These are phyloP conservation scores for Drosophila bunnanda DNA, from an alignment of 2,888 invertebrate species.

Conservation along the genomic window DNA sequence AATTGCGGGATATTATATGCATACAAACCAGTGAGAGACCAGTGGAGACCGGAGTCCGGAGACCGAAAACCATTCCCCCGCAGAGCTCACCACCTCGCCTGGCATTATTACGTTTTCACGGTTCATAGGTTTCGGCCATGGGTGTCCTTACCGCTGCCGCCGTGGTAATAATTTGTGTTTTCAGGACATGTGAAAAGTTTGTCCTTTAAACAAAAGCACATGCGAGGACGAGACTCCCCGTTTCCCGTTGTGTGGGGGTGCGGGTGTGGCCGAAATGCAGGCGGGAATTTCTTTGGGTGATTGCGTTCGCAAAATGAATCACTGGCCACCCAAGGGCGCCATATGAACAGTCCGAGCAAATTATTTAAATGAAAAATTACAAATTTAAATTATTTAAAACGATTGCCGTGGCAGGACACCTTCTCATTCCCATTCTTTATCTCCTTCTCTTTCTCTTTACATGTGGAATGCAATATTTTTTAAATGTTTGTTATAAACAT, in stretches of 20 bases:
- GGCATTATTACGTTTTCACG: slow-evolving; percentile 74
- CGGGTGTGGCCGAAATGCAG: slow-evolving; percentile 7
- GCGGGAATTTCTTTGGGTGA: slow-evolving; percentile 11
- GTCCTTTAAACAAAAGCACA: slow-evolving; percentile 66
- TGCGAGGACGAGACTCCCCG: slow-evolving; percentile 18
- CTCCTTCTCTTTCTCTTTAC: slow-evolving; percentile 33
- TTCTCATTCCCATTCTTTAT: slow-evolving; percentile 19
- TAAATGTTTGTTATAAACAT: slow-evolving; percentile 62
- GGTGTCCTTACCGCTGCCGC: slow-evolving; percentile 46
- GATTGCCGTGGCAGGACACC: slow-evolving; percentile 31
- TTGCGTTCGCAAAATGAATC: slow-evolving; percentile 31
- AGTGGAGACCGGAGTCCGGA: slow-evolving; percentile 18
- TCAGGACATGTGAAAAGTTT: slow-evolving; percentile 70
- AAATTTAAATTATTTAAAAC: slow-evolving; percentile 48
- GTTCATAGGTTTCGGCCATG: slow-evolving; percentile 74
- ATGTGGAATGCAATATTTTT: slow-evolving; percentile 39
- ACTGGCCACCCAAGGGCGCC: slow-evolving; percentile 17
- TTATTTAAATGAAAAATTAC: slow-evolving; percentile 65
- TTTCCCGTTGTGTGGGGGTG: background rate
- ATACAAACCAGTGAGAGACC: slow-evolving; percentile 41
- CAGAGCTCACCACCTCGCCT: slow-evolving; percentile 5
- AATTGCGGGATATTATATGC: slow-evolving; percentile 80
- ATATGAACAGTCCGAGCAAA: slow-evolving; percentile 44
- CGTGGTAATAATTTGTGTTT: slow-evolving; percentile 47
- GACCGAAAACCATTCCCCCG: slow-evolving; percentile 11